phyloP scores from a whole-genome alignment of 2,797 vertebrate species.

The Betta splendens region DNA sequence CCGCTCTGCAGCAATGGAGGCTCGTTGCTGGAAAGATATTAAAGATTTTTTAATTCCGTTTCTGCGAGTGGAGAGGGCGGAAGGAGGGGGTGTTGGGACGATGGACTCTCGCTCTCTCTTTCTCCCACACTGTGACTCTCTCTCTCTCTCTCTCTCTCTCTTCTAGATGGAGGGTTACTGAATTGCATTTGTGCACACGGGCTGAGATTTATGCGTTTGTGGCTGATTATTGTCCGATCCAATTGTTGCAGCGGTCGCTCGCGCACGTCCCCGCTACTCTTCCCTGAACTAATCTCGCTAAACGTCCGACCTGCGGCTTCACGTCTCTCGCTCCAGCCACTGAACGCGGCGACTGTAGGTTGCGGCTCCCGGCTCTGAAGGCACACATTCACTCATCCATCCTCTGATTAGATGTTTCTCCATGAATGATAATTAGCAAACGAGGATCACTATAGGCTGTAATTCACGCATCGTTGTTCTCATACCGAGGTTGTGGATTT shows the following conservation, averaged over 20 bases:
- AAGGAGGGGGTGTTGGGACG: conserved; percentile 52
- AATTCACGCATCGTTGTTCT: neutral
- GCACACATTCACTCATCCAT: neutral
- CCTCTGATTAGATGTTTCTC: conserved; percentile 14
- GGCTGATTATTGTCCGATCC: conserved; percentile 34
- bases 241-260: conserved; percentile 53
- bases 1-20: conserved; percentile 64
- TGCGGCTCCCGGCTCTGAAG: conserved; percentile 5
- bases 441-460: neutral
- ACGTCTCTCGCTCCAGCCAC: conserved; percentile 2
- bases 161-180: conserved; percentile 32
- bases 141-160: conserved; percentile 15
- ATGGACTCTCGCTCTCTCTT: conserved; percentile 31
- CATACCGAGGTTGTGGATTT: neutral
- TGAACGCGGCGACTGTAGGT: neutral
- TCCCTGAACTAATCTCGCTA: conserved; percentile 13
- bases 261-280: neutral
- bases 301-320: conserved; percentile 26
- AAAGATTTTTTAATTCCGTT: conserved; percentile 69
- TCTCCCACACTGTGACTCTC: conserved; percentile 13
- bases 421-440: conserved; percentile 2
- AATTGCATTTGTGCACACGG: conserved; percentile 35
- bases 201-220: conserved; percentile 41
- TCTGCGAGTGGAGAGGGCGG: conserved; percentile 60
- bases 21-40: conserved; percentile 63